Percentiles rank a stretch among this genome's conserved stretches.
Evolutionary conservation across 2,797 vertebrate genomes (phyloP).

Genomic region (Coregonus suidteri): DNA sequence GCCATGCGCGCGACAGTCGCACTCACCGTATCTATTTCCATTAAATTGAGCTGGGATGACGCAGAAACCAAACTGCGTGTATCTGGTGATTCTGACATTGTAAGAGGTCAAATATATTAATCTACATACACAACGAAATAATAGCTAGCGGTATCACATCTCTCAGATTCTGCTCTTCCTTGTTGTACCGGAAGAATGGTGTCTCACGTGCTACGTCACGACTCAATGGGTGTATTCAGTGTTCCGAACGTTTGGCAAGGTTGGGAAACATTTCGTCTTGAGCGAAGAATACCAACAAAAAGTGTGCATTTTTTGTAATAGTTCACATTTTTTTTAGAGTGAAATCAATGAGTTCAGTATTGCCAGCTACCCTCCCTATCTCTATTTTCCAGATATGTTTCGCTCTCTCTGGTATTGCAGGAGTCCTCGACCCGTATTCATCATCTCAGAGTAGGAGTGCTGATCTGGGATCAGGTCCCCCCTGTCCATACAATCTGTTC

Average conservation of each 20-base stretch:
- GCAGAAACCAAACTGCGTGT: conserved; percentile 70
- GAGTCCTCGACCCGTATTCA: too few relatives aligned
- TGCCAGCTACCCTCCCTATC: background rate
- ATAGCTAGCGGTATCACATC: background rate
- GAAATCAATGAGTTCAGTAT: background rate
- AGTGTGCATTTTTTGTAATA: background rate
- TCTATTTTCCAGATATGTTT: background rate
- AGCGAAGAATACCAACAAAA: background rate
- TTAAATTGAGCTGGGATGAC: conserved; percentile 76
- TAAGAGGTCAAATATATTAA: conserved; percentile 6
- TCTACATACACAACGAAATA: background rate
- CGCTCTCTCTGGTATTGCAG: background rate
- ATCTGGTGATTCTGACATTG: conserved; percentile 78
- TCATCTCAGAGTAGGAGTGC: too few relatives aligned
- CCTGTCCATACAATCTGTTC: too few relatives aligned
- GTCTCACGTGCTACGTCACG: conserved; percentile 9
- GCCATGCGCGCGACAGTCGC: background rate
- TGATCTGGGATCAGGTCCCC: too few relatives aligned
- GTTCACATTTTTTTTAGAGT: background rate
- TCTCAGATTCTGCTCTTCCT: background rate
- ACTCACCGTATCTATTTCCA: conserved; percentile 77
- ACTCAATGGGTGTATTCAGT: background rate
- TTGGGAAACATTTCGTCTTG: background rate
- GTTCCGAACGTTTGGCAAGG: background rate
- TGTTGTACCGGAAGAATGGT: background rate